Base-by-base conservation (phyloP, 2,797 vertebrate species). In the Pogoniulus pusillus region DNA sequence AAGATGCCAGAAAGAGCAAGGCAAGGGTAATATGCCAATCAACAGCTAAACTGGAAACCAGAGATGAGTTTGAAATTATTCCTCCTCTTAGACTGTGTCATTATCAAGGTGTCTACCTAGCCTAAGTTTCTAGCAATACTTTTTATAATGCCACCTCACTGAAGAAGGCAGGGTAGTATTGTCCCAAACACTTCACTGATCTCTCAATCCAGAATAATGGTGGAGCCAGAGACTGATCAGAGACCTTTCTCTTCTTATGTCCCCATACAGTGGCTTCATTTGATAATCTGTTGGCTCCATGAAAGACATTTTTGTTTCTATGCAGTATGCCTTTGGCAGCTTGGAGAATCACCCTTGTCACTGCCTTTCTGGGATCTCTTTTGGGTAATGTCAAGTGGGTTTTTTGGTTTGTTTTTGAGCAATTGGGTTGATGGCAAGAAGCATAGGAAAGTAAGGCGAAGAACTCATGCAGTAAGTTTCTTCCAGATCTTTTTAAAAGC, bases 401-500 rank as follows among this genome's bases (percentile, higher is more conserved):
- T 88, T 95, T 87, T 12, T 37, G 9, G 9, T 9, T 37, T 39
- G 39, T 39, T 47, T 47, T 26, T 69, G 51, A 85, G 47, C 60
- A 77, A 57, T 32, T 70, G 60, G 4, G 30, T 54, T 59, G 59
- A 84, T 29, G 16, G 51, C 74, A 79, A 13, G 16, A 17, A 78
- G 23, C 23, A 57, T 0, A 78, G 27, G 35, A 94, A 91, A 19
- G 51, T 76, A 59, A 63, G 22, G 49, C 89, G 54, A 55, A 54
- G 22, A 91, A 9, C 30, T 91, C 91, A 92, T 57, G 65, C 51
- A 65, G 0, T 34, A 69, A 80, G 15, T 80, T 91, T 23, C 43
- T 90, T 87, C 63, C 26, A 88, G 49, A 75, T 72, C 5, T 75
- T 65, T 93, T 72, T 57, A 77, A 72, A 92, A 92, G 29, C 34